Base-by-base conservation (phyloP, 2,888 invertebrate species). In the Hirtodrosophila trivittata region DNA sequence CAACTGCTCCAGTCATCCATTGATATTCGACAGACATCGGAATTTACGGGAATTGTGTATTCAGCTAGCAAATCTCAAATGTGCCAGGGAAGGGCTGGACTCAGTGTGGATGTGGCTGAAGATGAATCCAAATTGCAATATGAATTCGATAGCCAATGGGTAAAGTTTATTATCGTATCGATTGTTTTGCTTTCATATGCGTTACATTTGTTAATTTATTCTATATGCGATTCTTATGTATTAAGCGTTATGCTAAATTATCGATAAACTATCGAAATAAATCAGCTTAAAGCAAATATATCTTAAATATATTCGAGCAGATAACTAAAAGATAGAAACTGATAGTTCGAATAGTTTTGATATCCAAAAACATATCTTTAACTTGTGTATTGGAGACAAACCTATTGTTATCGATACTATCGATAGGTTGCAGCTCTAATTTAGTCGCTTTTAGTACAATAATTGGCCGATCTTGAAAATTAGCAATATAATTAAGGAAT, bases 1-100 rank as follows among this genome's bases (percentile, higher is more conserved):
- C 38, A 43, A 16, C 32, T 18, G 18, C n/a, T 13, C 7, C 42
- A 21, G 14, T 35, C 37, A 32, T 25, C 25, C 32, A 45, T 39
- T 2, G 37, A 39, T 43, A 49, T 69, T 62, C 46, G 26, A 51
- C 30, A 69, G 47, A 63, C 64, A 52, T 56, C 50, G 42, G 43
- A 64, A 64, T 64, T 49, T 49, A 33, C 32, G 42, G 21, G 10
- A 21, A 68, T 56, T 62, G 42, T 28, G 9, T 21, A 68, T 56
- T 62, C 47, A 33, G 41, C 35, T 60, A 41, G 70, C 70, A 45
- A 64, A 63, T 52, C 16, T 37, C 25, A 45, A 3, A 14, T 14
- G n/a, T n/a, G n/a, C n/a, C 28, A 5, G 5, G 21, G n/a, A 33
- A 1, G 14, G 28, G 6, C 3, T 7, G 13, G 28, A 41, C 16